Evolutionary conservation across 1,140 invertebrate genomes (phyloP), one percentile per base, ranked within the genome.

Genomic region (Drosophila mauritiana): DNA sequence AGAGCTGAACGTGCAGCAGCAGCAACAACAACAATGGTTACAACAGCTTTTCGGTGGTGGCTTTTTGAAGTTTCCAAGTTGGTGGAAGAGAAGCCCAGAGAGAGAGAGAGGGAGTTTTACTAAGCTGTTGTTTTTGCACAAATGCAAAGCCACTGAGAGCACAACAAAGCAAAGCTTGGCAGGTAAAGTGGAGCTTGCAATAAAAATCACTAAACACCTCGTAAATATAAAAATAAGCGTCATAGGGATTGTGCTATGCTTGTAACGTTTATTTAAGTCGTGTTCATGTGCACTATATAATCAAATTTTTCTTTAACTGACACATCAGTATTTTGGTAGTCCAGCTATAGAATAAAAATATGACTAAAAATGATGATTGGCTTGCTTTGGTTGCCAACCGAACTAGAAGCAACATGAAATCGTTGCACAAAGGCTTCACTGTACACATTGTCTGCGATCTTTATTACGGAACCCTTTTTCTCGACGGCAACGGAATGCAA

Each of bases 1-100:
- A 53, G 54, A 42, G 56, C 73, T 62, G 45, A 67, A 51, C 58
- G 27, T 51, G 61, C 69, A 68, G 55, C 31, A 63, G 55, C 63
- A 55, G 17, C 46, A 70, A 64, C 56, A 48, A 76, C 59, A 65
- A 68, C 48, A 58, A 34, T 51, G 62, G 62, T 76, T 76, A 76
- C 82, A 70, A 53, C 63, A 88, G 83, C 83, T 88, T 85, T 51
- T 81, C 65, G 73, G 81, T 73, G 72, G 72, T 84, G 81, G 82
- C 84, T 80, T 86, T 73, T 77, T 88, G 70, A 86, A 88, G 83
- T 88, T 76, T 43, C 42, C 3, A 55, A 74, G 49, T 42, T 31
- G 36, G 46, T 49, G 37, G 42, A 22, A 48, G 12, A 31, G 31
- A 31, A 10, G 8, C 8, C 31, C 31, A 31, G 12, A 43, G 45